A percentile compares a stretch with the other conserved stretches of the same genome.
Conservation (phyloP, 2,797 vertebrate species). For the Pangasius larnaudii region DNA sequence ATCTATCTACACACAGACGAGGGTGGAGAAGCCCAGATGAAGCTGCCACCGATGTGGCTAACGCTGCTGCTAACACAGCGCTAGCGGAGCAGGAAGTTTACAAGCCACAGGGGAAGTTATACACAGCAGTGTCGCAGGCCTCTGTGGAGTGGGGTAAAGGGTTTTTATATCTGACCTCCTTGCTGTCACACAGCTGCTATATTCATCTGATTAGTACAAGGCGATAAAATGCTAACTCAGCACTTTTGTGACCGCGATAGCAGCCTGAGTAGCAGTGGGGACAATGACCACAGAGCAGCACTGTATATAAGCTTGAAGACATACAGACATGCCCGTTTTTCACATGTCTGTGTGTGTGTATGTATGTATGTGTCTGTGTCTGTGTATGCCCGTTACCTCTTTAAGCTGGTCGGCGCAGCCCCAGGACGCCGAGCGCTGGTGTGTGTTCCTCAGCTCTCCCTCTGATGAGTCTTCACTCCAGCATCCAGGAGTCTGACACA, state of each 20-base stretch:
- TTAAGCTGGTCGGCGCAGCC: conserved; percentile 89
- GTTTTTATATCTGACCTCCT: conserved; percentile 21
- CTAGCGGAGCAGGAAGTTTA: conserved; percentile 42
- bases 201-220: conserved; percentile 29
- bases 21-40: conserved; percentile 58
- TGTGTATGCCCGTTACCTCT: conserved; percentile 74
- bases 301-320: background rate
- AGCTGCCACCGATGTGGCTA: conserved; percentile 40
- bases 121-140: conserved; percentile 35
- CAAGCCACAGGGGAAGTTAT: conserved; percentile 55
- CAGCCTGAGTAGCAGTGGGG: conserved; percentile 31
- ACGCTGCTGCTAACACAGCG: conserved; percentile 36
- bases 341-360: background rate
- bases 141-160: background rate
- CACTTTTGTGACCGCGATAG: conserved; percentile 41
- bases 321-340: background rate
- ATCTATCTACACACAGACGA: conserved; percentile 59
- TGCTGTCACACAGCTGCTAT: background rate
- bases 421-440: conserved; percentile 90
- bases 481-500: conserved; percentile 85
- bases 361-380: background rate
- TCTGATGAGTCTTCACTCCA: conserved; percentile 83
- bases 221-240: conserved; percentile 45
- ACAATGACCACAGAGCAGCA: conserved; percentile 23
- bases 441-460: conserved; percentile 73